Percentiles rank a stretch among this genome's conserved stretches.
phyloP scores from a whole-genome alignment of 2,113 vertebrate genomes.

The Mohoua ochrocephala region DNA sequence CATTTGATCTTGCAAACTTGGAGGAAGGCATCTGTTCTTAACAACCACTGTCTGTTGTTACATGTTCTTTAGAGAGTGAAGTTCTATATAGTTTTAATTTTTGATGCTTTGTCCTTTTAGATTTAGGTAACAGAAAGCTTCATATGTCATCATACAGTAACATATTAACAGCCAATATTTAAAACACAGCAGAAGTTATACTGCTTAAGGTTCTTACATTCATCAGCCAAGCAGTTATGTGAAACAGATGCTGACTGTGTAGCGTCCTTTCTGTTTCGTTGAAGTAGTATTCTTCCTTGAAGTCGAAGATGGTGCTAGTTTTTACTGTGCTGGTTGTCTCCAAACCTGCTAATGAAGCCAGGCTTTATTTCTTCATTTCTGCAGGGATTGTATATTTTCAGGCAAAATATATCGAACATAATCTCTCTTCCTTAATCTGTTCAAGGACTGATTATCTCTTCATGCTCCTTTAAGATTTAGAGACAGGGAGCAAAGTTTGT shows the following conservation, averaged over 20 bases:
- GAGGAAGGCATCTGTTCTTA: background rate
- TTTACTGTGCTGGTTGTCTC: background rate
- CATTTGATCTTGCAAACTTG: background rate
- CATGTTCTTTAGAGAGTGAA: background rate
- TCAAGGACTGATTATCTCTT: background rate
- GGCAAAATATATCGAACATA: background rate
- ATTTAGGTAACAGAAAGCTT: background rate
- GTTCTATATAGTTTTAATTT: background rate
- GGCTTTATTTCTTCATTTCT: constrained; percentile 16
- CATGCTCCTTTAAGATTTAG: background rate
- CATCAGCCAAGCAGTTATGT: constrained; percentile 36
- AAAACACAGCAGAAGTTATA: background rate
- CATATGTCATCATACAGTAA: background rate
- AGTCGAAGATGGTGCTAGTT: background rate
- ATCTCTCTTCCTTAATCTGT: background rate
- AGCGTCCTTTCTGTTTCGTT: constrained; percentile 23
- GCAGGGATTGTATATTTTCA: background rate
- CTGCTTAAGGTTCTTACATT: constrained; percentile 1
- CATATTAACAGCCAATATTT: background rate
- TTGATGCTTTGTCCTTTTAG: background rate
- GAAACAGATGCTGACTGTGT: constrained; percentile 52
- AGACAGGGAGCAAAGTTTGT: background rate
- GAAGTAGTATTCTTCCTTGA: background rate
- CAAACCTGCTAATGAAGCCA: background rate
- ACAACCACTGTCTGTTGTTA: background rate